Percentiles rank a stretch among this genome's conserved stretches.
phyloP scores from a whole-genome alignment of 1,140 invertebrate species.

The Ridgeia piscesae region DNA sequence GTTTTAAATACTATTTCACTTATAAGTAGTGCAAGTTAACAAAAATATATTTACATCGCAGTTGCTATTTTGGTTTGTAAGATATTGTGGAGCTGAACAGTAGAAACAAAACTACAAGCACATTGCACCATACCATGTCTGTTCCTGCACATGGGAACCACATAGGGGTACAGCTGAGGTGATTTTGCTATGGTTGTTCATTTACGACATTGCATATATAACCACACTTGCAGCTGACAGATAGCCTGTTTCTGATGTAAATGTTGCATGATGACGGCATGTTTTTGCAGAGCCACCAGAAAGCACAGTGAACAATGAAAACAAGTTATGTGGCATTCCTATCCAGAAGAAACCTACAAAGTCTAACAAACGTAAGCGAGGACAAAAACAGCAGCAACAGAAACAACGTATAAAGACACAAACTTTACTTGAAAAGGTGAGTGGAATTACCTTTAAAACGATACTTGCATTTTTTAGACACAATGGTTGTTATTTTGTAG shows the following conservation, averaged over 20 bases:
- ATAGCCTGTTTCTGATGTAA: neutral
- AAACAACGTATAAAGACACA: slow-evolving; percentile 21
- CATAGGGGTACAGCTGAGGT: no score
- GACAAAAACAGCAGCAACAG: neutral
- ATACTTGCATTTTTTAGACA: no score
- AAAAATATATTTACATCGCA: no score
- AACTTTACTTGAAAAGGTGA: slow-evolving; percentile 31
- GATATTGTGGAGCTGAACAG: no score
- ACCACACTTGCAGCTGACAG: neutral
- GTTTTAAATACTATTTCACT: no score
- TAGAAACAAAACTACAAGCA: no score
- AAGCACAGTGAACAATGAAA: neutral
- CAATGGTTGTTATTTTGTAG: no score
- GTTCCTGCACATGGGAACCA: no score
- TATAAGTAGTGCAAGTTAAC: no score
- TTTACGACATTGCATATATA: neutral
- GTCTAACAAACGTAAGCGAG: slow-evolving; percentile 29
- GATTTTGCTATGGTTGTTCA: no score
- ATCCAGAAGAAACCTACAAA: slow-evolving; percentile 20
- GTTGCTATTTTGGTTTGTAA: no score
- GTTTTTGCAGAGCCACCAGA: neutral
- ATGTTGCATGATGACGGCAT: neutral
- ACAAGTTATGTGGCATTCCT: neutral
- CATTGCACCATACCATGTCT: no score
- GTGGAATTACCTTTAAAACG: neutral